Percentiles rank a stretch among this genome's conserved stretches.
Conservation (phyloP, 37 sponge, comb jelly and placozoan genomes). For the Mnemiopsis leidyi region DNA sequence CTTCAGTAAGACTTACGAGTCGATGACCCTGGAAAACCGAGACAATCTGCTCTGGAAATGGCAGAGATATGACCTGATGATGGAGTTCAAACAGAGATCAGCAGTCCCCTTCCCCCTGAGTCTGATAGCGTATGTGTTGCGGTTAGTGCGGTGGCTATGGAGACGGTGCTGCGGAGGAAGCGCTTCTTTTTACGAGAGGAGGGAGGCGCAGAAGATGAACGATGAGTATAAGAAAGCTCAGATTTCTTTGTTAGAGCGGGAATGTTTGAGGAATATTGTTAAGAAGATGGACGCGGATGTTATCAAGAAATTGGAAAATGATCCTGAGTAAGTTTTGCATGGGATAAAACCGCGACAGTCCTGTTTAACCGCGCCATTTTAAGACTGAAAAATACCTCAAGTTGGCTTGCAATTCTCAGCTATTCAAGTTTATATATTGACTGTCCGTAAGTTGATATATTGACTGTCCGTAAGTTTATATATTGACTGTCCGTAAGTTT, state of each 20-base stretch:
- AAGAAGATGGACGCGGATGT: neutral
- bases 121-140: neutral
- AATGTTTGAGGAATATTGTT: neutral
- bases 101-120: neutral
- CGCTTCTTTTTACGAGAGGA: neutral
- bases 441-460: too few species aligned
- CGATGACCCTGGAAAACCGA: neutral
- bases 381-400: neutral
- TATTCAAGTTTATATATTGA: too few species aligned
- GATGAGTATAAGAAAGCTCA: slow-evolving; percentile 38
- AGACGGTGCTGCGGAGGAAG: neutral
- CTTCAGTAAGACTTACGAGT: slow-evolving; percentile 30
- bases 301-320: neutral
- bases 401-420: too few species aligned
- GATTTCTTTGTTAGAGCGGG: neutral
- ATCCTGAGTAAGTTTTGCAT: neutral
- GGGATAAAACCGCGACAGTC: too few species aligned
- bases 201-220: slow-evolving; percentile 21
- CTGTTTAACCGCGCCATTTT: too few species aligned
- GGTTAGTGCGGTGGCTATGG: neutral
- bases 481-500: too few species aligned
- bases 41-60: slow-evolving; percentile 5
- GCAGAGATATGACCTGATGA: slow-evolving; percentile 28
- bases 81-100: slow-evolving; percentile 5
- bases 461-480: too few species aligned